phyloP scores from a whole-genome alignment of 2,113 vertebrate genomes.

The Orycteropus afer region DNA sequence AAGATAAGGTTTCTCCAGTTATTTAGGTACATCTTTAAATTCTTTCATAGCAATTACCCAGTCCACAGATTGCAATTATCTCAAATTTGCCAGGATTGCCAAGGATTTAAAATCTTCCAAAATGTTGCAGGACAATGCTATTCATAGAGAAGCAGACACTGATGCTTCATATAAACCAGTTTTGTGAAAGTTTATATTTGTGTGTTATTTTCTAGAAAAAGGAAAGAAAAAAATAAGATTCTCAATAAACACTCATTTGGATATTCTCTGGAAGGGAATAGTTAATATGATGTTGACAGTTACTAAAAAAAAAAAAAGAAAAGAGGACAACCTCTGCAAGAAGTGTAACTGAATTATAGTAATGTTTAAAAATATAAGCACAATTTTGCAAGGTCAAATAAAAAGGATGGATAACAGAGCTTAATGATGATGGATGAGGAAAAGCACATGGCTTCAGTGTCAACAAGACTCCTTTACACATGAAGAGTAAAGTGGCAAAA shows the following conservation, averaged over 20 bases:
- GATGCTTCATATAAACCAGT: not conserved
- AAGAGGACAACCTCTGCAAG: not conserved
- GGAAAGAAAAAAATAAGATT: not conserved
- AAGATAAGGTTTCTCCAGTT: constrained; percentile 16
- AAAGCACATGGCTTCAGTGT: not conserved
- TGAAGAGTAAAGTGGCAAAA: not conserved
- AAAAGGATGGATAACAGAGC: not conserved
- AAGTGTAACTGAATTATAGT: not conserved
- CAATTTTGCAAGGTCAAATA: not conserved
- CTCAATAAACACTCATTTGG: not conserved
- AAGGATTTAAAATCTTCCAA: constrained; percentile 16
- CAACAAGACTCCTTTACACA: not conserved
- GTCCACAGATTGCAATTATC: not conserved
- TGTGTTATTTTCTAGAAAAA: not conserved
- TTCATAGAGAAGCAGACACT: not conserved
- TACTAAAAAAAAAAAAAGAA: not conserved
- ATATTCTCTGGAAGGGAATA: not conserved
- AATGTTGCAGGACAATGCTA: not conserved
- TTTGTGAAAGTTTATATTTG: not conserved
- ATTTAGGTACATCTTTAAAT: not conserved
- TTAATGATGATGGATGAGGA: not conserved
- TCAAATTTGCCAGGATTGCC: not conserved
- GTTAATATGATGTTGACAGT: not conserved
- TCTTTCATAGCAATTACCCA: not conserved
- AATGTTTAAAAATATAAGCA: not conserved